Conservation (phyloP, 2,888 invertebrate species). For the Diaperis boleti region DNA sequence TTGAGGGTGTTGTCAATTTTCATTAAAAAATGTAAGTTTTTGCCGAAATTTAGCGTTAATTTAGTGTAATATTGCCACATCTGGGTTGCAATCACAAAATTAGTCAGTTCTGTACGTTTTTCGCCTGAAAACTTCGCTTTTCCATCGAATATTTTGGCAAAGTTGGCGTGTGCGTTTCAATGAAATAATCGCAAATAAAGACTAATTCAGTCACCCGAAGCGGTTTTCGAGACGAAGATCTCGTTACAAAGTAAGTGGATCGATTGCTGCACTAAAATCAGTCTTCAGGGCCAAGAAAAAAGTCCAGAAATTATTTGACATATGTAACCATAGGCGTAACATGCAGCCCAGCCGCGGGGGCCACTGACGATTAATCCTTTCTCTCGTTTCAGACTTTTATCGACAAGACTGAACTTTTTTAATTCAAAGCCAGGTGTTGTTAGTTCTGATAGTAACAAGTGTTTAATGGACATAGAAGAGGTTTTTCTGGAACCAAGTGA, state of each 20-base stretch:
- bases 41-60: slow-evolving; percentile 40
- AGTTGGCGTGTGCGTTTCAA: slow-evolving; percentile 49
- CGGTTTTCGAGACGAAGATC: slow-evolving; percentile 14
- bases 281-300: slow-evolving; percentile 45
- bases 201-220: slow-evolving; percentile 12
- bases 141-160: slow-evolving; percentile 9
- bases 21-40: slow-evolving; percentile 63
- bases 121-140: slow-evolving; percentile 1
- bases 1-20: slow-evolving; percentile 65
- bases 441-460: too few relatives aligned
- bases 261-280: slow-evolving; percentile 35
- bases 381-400: slow-evolving; percentile 27
- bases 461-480: slow-evolving; percentile 30
- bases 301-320: slow-evolving; percentile 42
- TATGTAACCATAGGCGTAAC: slow-evolving; percentile 34
- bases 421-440: slow-evolving; percentile 1
- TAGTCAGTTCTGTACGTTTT: slow-evolving; percentile 8
- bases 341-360: not conserved
- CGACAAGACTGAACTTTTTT: slow-evolving; percentile 22
- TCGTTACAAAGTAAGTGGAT: slow-evolving; percentile 29
- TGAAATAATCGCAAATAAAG: slow-evolving; percentile 21
- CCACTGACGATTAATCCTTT: not conserved
- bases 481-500: slow-evolving; percentile 16
- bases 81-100: not conserved
- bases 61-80: slow-evolving; percentile 5